These are phyloP conservation scores for Drepana arcuata DNA, from an alignment of 1,140 invertebrate species.

Conservation along the genomic window DNA sequence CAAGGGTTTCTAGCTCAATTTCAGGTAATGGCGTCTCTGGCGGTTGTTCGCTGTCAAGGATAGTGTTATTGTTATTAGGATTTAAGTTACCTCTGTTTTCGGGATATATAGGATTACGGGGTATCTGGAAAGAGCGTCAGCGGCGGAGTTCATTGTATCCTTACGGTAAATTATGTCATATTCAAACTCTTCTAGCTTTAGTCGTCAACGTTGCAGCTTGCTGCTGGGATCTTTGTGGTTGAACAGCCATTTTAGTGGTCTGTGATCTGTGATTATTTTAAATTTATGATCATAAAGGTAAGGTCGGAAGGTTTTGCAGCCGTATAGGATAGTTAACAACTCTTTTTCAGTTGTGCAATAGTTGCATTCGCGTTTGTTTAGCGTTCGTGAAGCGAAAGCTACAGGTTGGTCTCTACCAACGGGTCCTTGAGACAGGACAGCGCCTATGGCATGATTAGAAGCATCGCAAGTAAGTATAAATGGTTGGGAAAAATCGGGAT, in stretches of 20 bases:
- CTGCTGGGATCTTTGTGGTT: constrained; percentile 51
- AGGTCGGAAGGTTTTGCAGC: constrained; percentile 48
- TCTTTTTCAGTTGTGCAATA: not conserved
- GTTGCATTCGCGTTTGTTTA: constrained; percentile 27
- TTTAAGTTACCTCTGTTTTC: no score
- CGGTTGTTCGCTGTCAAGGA: no score
- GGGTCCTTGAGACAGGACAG: constrained; percentile 36
- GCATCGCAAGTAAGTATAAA: not conserved
- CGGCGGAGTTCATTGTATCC: constrained; percentile 43
- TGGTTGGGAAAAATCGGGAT: not conserved
- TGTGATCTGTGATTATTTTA: constrained; percentile 68
- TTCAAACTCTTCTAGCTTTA: constrained; percentile 58
- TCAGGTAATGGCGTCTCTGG: no score
- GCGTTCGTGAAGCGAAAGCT: constrained; percentile 26
- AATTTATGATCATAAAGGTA: constrained; percentile 36
- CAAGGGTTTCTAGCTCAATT: no score
- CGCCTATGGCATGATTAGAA: constrained; percentile 3
- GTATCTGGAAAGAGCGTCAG: constrained; percentile 36
- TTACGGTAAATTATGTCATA: constrained; percentile 58
- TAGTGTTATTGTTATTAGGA: no score
- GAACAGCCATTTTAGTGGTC: constrained; percentile 51
- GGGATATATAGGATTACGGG: constrained; percentile 6
- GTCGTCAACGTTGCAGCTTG: constrained; percentile 63
- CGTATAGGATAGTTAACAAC: constrained; percentile 47
- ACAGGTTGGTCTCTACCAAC: constrained; percentile 28